Evolutionary conservation across 2,888 invertebrate species (phyloP), one percentile per base, ranked within the genome.

Genomic region (Dicranocentrus wangi): DNA sequence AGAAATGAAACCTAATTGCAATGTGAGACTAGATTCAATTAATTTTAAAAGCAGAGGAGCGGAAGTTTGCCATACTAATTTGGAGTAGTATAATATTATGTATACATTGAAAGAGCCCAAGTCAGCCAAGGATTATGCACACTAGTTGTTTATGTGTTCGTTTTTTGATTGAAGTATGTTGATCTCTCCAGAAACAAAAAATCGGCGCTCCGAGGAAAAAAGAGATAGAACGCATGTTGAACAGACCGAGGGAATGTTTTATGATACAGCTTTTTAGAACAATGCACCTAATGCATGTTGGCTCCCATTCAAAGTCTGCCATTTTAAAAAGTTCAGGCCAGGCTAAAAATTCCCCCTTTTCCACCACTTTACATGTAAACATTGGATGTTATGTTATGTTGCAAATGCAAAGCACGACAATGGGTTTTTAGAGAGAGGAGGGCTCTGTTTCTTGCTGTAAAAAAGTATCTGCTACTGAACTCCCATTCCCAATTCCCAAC

Each of bases 261-360:
- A 65, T 65, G 51, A 7, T 68, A 2, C n/a, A 42, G 21, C 19
- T 21, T 21, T n/a, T 7, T 47, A 66, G 68, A 76, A 68, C 76
- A 76, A 76, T 76, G 76, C 66, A 42, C 66, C 76, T 17, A 39
- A 58, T n/a, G n/a, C n/a, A n/a, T 72, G 43, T 72, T 72, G 72
- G 72, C 72, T 63, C 72, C 21, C 28, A 21, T 28, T 72, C 72
- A 72, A 72, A 51, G 47, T 61, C 63, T 72, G 23, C 32, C 63
- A 51, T 63, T 72, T 72, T 21, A 47, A 47, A 71, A 71, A 71
- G 55, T 55, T 55, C 23, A 47, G 47, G n/a, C 47, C 7, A 25
- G 55, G 55, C 55, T 55, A 55, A 55, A 23, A 55, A 13, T 55
- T 25, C 8, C n/a, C 8, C n/a, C 25, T 55, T 55, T 55, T 55